Evolutionary conservation across 2,113 vertebrate genomes (phyloP).

Genomic region (Thamnophis sirtalis): DNA sequence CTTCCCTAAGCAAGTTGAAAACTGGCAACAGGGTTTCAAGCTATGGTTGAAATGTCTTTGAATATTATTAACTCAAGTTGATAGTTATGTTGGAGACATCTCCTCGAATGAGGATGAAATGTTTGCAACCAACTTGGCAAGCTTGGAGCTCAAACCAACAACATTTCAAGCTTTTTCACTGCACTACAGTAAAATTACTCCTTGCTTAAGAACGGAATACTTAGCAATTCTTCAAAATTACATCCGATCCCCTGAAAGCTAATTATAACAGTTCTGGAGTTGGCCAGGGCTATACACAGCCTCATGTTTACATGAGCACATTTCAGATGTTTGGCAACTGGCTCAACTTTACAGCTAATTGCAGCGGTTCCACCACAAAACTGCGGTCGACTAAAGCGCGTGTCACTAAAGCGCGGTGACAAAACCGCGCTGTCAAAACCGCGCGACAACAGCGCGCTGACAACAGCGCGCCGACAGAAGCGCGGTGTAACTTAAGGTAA

Average conservation of each 20-base stretch:
- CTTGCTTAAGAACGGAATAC: neutral
- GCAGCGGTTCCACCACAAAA: too few relatives aligned
- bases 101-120: too few relatives aligned
- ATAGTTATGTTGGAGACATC: too few relatives aligned
- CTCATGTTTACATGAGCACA: neutral
- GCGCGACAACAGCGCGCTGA: too few relatives aligned
- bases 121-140: too few relatives aligned
- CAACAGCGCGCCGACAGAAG: too few relatives aligned
- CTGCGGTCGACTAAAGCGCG: too few relatives aligned
- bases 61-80: too few relatives aligned
- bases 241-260: neutral
- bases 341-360: neutral
- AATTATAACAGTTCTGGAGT: neutral
- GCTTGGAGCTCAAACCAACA: too few relatives aligned
- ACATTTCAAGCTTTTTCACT: conserved; percentile 13
- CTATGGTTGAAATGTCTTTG: neutral
- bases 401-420: too few relatives aligned
- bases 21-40: conserved; percentile 19
- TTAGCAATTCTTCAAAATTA: neutral
- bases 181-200: neutral
- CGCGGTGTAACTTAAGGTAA: too few relatives aligned
- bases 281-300: neutral
- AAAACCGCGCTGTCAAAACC: too few relatives aligned
- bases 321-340: neutral
- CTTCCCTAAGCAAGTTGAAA: neutral